Base-by-base conservation (phyloP, 1,140 invertebrate species). In the Aphidius ervi region DNA sequence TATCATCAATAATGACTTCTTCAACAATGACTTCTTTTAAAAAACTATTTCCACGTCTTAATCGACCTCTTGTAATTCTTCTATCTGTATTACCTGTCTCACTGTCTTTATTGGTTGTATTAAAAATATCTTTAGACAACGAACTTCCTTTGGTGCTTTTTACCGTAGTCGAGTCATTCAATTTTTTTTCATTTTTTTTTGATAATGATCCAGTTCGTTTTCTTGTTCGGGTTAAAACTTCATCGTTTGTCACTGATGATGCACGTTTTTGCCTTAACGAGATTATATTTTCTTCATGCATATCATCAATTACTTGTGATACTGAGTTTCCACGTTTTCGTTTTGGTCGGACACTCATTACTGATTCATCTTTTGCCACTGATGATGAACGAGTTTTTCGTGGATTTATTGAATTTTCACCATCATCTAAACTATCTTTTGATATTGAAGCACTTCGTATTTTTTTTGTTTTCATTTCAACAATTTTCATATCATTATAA, bases 41-140 rank as follows among this genome's bases (percentile, higher is more conserved):
- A 4, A 69, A 46, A 47, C 66, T 72, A 4, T 55, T 64, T 1
- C 52, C 59, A 47, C 58, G 47, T 23, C 41, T 54, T 6, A 6
- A 3, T 31, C 23, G 23, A 31, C 23, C 23, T 31, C 54, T 16
- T 7, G 54, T 56, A n/a, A 31, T 8, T 43, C n/a, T 6, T 56
- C 45, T 50, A 42, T 9, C 39, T 40, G 40, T n/a, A 40, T n/a
- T 39, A 40, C 10, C 6, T 40, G 10, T 9, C 9, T 41, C 39
- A 5, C 9, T 42, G n/a, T 31, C 23, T n/a, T 53, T 40, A n/a
- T 53, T 40, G 9, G n/a, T 53, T 40, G 7, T 7, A 16, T 16
- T 16, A 56, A 42, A n/a, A 5, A 50, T 41, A 42, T 74, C 72
- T 16, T 70, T 73, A 7, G 73, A 71, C 7, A 72, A 53, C 2